Conservation (phyloP, 2,888 invertebrate species). For the Tineola bisselliella region DNA sequence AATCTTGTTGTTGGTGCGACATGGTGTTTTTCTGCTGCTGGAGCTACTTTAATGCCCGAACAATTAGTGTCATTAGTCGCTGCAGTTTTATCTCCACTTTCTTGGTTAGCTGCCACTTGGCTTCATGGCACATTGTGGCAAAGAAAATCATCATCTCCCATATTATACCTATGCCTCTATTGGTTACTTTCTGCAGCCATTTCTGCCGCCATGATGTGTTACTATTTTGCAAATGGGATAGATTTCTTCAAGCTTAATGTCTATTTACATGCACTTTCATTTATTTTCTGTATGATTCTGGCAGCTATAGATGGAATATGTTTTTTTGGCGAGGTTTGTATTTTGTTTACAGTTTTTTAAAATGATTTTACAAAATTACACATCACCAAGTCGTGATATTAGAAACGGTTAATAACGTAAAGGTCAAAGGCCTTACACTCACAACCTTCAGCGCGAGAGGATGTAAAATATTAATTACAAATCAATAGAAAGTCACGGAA, state of each 20-base stretch:
- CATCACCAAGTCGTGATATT: no score
- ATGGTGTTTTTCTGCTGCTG: slow-evolving; percentile 46
- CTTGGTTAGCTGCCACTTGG: slow-evolving; percentile 51
- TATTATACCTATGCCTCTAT: slow-evolving; percentile 55
- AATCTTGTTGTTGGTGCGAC: slow-evolving; percentile 36
- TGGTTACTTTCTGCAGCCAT: slow-evolving; percentile 46
- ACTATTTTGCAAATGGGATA: slow-evolving; percentile 26
- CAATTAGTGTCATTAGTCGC: slow-evolving; percentile 39
- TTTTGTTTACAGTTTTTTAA: background rate
- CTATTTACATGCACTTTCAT: slow-evolving; percentile 38
- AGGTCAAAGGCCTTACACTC: slow-evolving; percentile 9
- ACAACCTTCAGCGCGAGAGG: slow-evolving; percentile 11
- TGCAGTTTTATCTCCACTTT: slow-evolving; percentile 40
- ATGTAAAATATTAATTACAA: slow-evolving; percentile 5
- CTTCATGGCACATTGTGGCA: slow-evolving; percentile 51
- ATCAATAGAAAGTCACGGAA: slow-evolving; percentile 9
- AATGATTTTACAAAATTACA: no score
- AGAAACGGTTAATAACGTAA: background rate
- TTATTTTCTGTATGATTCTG: slow-evolving; percentile 35
- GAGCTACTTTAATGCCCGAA: slow-evolving; percentile 34
- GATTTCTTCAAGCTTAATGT: slow-evolving; percentile 32
- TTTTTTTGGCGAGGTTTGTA: slow-evolving; percentile 55
- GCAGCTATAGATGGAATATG: slow-evolving; percentile 46
- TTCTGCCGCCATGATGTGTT: slow-evolving; percentile 38
- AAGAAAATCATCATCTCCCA: slow-evolving; percentile 44